Conservation (phyloP, 2,797 vertebrate genomes). For the Macropodus opercularis region DNA sequence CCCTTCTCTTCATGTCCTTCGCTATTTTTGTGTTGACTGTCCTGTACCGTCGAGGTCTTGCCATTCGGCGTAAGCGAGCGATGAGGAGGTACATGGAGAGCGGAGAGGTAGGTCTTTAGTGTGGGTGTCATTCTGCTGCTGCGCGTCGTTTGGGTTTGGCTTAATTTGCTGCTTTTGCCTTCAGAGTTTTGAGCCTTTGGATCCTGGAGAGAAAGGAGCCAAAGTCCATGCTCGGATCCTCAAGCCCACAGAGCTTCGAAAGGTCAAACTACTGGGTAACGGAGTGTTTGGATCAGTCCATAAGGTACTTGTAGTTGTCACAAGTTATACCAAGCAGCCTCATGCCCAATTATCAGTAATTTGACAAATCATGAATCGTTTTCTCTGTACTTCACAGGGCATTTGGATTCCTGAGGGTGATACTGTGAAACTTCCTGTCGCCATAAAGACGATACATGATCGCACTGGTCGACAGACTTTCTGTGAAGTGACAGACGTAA, state of each 20-base stretch:
- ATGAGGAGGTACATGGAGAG: constrained; percentile 94
- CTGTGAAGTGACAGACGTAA: constrained; percentile 89
- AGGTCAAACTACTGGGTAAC: constrained; percentile 89
- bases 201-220: constrained; percentile 89
- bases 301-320: constrained; percentile 81
- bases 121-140: not conserved
- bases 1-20: constrained; percentile 76
- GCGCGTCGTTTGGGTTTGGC: not conserved
- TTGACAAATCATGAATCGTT: not conserved
- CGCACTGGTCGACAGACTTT: constrained; percentile 88
- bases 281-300: constrained; percentile 93
- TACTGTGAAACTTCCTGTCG: constrained; percentile 94
- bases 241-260: constrained; percentile 89
- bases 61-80: constrained; percentile 92
- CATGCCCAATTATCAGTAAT: not conserved
- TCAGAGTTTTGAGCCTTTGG: constrained; percentile 91
- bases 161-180: constrained; percentile 8
- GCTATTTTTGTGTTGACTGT: constrained; percentile 81
- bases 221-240: constrained; percentile 89
- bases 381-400: constrained; percentile 78
- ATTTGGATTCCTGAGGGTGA: constrained; percentile 96
- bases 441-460: constrained; percentile 93
- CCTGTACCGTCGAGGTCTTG: constrained; percentile 88
- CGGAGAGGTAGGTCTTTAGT: constrained; percentile 84
- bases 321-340: not conserved